Base-by-base conservation (phyloP, 2,113 vertebrate genomes). In the Eolophus roseicapilla region DNA sequence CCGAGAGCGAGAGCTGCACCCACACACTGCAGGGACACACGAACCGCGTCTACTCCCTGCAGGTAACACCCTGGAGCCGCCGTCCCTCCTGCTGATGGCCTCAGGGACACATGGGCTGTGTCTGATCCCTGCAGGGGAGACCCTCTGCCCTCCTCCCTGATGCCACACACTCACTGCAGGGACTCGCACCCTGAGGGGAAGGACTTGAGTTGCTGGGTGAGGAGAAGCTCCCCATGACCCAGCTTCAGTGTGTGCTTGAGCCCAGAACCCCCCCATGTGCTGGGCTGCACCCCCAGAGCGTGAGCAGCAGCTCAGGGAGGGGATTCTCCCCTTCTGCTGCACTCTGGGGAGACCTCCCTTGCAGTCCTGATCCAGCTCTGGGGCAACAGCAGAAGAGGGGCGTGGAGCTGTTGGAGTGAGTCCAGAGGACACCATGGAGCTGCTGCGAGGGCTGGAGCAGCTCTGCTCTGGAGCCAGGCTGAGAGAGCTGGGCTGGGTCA, bases 1-100 rank as follows among this genome's bases (percentile, higher is more conserved):
- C 97, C 0, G 95, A 97, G 92, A 98, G 95, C 0, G 97, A 98
- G 86, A 98, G 96, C 93, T 98, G 97, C 92, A 96, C 97, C 24
- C 97, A 97, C 33, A 98, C 97, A 0, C 87, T 98, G 85, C 97
- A 98, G 91, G 97, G 97, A 4, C 97, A 98, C 90, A 97, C 97
- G 13, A 97, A 97, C 87, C 92, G 96, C 0, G 96, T 98, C 92
- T 97, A 97, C 86, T 98, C 97, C 0, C 28, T 98, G 75, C 97
- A 98, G 97, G 97, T 97, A 50, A 2, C 5, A 23, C 47, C 33
- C 28, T 0, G 3, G 5, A 15, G 6, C 0, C 37, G 5, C 11
- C 20, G 12, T 17, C 27, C 14, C 9, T 35, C 15, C 43, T 1
- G 2, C 39, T 18, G n/a, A 35, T 24, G 21, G 33, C 19, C 13